Evolutionary conservation across 2,888 invertebrate genomes (phyloP).

Genomic region (Agrotis segetum): DNA sequence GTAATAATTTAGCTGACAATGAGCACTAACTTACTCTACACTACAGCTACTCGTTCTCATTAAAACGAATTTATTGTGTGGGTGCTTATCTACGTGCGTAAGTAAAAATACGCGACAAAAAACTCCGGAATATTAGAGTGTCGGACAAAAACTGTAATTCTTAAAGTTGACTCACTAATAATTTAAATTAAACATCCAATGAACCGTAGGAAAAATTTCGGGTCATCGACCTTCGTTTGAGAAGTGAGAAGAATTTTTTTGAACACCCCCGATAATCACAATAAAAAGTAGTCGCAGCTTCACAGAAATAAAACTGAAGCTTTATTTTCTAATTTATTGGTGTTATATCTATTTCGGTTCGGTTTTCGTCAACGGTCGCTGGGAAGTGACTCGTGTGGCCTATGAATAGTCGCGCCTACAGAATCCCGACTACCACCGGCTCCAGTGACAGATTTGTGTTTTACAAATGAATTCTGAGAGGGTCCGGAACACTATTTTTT

Average conservation of each 20-base stretch:
- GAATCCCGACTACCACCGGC: slow-evolving; percentile 77
- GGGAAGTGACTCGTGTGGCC: slow-evolving; percentile 72
- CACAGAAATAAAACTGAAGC: slow-evolving; percentile 80
- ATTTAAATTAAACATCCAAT: slow-evolving; percentile 77
- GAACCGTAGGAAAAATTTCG: slow-evolving; percentile 80
- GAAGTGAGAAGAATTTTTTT: slow-evolving; percentile 69
- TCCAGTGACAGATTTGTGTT: slow-evolving; percentile 88
- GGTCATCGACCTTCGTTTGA: slow-evolving; percentile 78
- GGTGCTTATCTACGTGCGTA: slow-evolving; percentile 57
- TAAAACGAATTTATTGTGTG: slow-evolving; percentile 64
- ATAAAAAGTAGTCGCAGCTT: slow-evolving; percentile 78
- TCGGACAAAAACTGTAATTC: slow-evolving; percentile 62
- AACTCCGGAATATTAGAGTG: slow-evolving; percentile 59
- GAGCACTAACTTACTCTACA: slow-evolving; percentile 63
- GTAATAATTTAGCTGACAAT: slow-evolving; percentile 67
- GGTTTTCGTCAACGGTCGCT: slow-evolving; percentile 82
- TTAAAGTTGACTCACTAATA: slow-evolving; percentile 71
- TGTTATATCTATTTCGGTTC: slow-evolving; percentile 84
- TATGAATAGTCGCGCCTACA: slow-evolving; percentile 83
- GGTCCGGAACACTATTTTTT: slow-evolving; percentile 76
- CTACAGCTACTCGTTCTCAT: slow-evolving; percentile 56
- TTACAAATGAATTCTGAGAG: slow-evolving; percentile 80
- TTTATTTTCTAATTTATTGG: slow-evolving; percentile 87
- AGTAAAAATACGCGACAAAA: slow-evolving; percentile 65
- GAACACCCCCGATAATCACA: slow-evolving; percentile 82